Evolutionary conservation across 2,113 vertebrate genomes (phyloP).

Genomic region (Mystacornis crossleyi): DNA sequence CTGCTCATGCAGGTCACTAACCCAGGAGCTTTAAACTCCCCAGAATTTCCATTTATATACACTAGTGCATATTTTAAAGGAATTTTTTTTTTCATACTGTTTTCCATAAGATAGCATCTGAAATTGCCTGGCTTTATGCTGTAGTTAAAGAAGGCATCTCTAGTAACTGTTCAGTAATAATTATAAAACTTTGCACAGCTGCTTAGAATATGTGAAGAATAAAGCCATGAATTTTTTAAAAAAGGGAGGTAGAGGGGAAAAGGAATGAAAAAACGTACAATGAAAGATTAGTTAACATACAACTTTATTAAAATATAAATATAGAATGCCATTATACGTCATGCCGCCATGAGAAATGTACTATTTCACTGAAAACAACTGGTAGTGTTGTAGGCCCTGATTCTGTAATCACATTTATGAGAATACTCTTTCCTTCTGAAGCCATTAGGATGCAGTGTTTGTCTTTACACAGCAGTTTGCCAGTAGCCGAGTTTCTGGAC

Average conservation of each 20-base stretch:
- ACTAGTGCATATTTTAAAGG: neutral
- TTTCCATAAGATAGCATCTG: neutral
- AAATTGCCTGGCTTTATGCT: conserved; percentile 24
- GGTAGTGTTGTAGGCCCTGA: neutral
- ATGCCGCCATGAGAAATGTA: neutral
- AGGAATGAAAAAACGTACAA: neutral
- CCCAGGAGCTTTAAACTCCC: neutral
- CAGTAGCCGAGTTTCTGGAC: neutral
- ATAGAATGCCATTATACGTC: neutral
- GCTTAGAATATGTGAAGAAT: neutral
- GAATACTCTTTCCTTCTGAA: neutral
- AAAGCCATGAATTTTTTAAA: neutral
- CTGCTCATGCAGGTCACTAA: neutral
- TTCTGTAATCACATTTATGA: neutral
- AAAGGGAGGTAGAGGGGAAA: neutral
- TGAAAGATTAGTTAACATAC: neutral
- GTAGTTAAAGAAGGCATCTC: conserved; percentile 8
- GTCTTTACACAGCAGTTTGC: neutral
- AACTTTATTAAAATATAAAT: neutral
- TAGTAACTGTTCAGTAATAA: neutral
- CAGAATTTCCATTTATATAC: neutral
- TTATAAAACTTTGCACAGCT: neutral
- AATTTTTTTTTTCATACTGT: neutral
- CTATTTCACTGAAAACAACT: neutral
- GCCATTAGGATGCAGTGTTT: neutral